These are phyloP conservation scores for Columba livia DNA, from an alignment of 2,113 vertebrate genomes.

Conservation along the genomic window DNA sequence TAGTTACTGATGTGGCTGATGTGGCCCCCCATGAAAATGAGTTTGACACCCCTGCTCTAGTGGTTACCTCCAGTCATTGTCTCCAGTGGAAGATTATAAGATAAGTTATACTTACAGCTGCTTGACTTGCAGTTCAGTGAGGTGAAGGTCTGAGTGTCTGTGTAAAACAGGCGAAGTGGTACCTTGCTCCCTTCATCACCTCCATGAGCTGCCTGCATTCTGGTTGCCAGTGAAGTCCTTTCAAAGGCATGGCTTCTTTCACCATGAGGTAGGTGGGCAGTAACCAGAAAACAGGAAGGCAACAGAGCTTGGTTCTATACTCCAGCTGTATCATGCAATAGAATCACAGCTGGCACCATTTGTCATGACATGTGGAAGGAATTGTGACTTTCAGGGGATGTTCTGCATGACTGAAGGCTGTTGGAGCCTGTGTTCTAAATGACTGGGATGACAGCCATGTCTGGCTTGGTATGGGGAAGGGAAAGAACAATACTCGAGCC, in stretches of 20 bases:
- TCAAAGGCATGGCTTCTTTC: background rate
- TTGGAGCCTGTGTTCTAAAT: background rate
- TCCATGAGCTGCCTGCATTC: background rate
- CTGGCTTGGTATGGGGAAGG: background rate
- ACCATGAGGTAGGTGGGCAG: background rate
- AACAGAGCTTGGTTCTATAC: background rate
- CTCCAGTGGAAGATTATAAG: background rate
- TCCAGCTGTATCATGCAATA: background rate
- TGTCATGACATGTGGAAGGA: background rate
- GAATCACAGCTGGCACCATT: fast-evolving
- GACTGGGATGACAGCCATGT: background rate
- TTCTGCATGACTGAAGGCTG: background rate
- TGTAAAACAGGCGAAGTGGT: background rate
- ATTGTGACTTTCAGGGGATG: background rate
- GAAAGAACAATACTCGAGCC: background rate
- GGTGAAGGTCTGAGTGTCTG: background rate
- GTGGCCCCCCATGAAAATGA: too few relatives aligned
- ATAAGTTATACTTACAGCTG: background rate
- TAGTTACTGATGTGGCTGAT: too few relatives aligned
- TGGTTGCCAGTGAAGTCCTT: background rate
- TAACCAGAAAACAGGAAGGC: background rate
- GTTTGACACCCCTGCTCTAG: background rate
- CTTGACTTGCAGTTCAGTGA: background rate
- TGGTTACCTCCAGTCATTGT: background rate
- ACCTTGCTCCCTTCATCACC: background rate